Base-by-base conservation (phyloP, 2,888 invertebrate species). In the Leucoptera coffeella region DNA sequence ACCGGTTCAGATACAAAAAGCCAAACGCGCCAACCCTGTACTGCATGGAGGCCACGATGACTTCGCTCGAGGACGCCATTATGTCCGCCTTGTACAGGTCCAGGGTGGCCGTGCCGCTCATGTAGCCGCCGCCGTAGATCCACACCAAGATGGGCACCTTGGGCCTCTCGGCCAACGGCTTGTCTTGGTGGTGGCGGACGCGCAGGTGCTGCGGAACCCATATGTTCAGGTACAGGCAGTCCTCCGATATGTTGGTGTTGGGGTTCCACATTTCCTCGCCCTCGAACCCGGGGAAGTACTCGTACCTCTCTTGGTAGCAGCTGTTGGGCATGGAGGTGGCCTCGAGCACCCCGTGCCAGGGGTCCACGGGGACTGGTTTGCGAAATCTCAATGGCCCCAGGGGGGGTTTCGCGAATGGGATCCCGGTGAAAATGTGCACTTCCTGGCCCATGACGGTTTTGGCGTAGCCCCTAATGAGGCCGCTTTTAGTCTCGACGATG, bases 251-350 rank as follows among this genome's bases (percentile, higher is more conserved):
- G 50, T 87, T 85, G 8, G 93, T 93, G 49, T 94, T 94, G 1
- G 93, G 90, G 58, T 94, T 94, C 95, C 95, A 96, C 87, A 94
- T 93, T 49, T 91, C 89, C 47, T 91, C 92, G 13, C 92, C 93
- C 36, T 84, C 82, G 51, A 92, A 93, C 3, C 87, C 88, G 1
- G 87, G 88, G 47, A 91, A 92, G 50, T 86, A 88, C 54, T 86
- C 88, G 50, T 90, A 92, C 39, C 85, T 75, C 50, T 88, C 87
- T 59, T 93, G 93, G 45, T 82, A 85, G 64, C 93, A 93, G 36
- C 88, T 85, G 48, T 91, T 87, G 17, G 92, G 87, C 52, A 86
- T 69, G 21, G 76, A 72, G 4, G 82, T 87, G 19, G 91, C 87
- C 57, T 91, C 85, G 25, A 84, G 65, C 8, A 89, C 81, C 1